These are phyloP conservation scores for Ctenosaura bakeri DNA, from an alignment of 2,797 vertebrate genomes.

Conservation along the genomic window DNA sequence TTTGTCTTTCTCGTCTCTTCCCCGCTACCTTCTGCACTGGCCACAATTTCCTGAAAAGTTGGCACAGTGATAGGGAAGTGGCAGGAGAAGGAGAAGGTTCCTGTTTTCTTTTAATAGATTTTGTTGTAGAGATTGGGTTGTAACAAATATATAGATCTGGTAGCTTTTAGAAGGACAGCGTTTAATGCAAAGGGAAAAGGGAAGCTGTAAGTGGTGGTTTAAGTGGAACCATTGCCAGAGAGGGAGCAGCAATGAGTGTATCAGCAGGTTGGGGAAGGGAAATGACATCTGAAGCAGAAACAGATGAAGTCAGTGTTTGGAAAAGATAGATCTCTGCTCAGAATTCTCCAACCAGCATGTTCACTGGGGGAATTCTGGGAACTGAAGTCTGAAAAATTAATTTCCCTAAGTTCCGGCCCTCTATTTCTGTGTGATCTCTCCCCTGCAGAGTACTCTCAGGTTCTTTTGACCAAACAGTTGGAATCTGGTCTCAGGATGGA, in stretches of 20 bases:
- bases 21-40: neutral
- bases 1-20: neutral
- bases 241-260: neutral
- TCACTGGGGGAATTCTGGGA: neutral
- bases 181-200: conserved; percentile 13
- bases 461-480: conserved; percentile 68
- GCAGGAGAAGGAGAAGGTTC: neutral
- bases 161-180: neutral
- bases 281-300: neutral
- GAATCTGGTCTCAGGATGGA: conserved; percentile 71
- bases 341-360: neutral
- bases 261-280: neutral
- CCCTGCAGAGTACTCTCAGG: conserved; percentile 62
- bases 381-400: neutral
- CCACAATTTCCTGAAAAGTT: conserved; percentile 7
- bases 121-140: neutral
- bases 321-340: neutral
- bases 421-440: neutral
- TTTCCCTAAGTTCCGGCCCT: neutral
- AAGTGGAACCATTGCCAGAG: neutral
- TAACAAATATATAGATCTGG: neutral
- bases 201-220: neutral
- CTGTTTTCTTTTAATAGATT: conserved; percentile 18
- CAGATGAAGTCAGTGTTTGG: neutral
- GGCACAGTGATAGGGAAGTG: neutral